These are phyloP conservation scores for Chaetodon auriga DNA, from an alignment of 2,113 vertebrate genomes.

Conservation along the genomic window DNA sequence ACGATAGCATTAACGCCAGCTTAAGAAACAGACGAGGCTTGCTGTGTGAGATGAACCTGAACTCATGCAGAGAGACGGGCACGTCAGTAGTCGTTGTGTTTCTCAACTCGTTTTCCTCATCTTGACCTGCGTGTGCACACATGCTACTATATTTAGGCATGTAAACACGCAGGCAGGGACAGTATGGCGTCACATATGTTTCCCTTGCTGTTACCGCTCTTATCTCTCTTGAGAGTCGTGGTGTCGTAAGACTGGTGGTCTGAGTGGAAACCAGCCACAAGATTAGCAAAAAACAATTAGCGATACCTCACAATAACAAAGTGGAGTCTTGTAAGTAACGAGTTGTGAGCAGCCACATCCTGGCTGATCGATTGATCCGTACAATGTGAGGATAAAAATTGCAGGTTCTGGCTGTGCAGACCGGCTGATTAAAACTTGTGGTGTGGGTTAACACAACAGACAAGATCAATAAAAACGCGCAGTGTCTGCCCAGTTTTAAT, in stretches of 20 bases:
- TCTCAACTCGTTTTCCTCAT: neutral
- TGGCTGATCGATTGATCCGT: neutral
- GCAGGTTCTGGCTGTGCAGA: neutral
- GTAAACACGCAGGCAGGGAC: neutral
- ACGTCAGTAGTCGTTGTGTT: neutral
- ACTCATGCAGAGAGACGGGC: neutral
- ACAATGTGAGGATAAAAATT: no score
- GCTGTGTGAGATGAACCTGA: neutral
- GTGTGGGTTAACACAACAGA: neutral
- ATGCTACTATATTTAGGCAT: neutral
- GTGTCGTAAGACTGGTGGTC: neutral
- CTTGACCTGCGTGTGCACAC: neutral
- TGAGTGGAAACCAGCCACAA: neutral
- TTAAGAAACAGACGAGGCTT: neutral
- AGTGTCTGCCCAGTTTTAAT: no score
- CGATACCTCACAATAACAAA: neutral
- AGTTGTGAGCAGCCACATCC: no score
- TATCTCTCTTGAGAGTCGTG: neutral
- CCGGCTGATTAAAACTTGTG: neutral
- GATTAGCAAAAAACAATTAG: neutral
- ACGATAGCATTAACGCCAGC: neutral
- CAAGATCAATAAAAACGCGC: neutral
- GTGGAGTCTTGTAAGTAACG: no score
- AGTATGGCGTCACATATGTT: neutral
- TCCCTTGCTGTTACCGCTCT: neutral